A percentile compares a stretch with the other conserved stretches of the same genome.
phyloP scores from a whole-genome alignment of 2,797 vertebrate species.

The Brachymystax lenok region DNA sequence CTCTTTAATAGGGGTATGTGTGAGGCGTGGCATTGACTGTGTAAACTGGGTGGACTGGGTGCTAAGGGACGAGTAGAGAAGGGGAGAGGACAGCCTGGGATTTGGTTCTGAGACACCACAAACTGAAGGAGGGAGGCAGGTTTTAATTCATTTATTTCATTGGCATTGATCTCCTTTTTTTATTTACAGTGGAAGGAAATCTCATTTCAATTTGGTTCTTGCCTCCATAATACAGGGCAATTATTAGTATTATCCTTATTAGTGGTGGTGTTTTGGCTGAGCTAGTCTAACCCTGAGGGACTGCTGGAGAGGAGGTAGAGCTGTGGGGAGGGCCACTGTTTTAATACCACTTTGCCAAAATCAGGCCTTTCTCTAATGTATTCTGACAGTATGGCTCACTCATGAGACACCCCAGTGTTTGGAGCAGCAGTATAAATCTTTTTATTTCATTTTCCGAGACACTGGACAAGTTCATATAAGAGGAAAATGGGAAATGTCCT shows the following conservation, averaged over 20 bases:
- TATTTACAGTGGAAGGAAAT: neutral
- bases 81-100: neutral
- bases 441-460: constrained; percentile 80
- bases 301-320: neutral
- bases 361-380: constrained; percentile 54
- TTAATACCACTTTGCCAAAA: constrained; percentile 62
- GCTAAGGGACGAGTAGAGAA: constrained; percentile 32
- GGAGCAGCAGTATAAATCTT: constrained; percentile 76
- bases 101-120: neutral
- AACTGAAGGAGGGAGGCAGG: neutral
- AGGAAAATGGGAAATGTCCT: constrained; percentile 74
- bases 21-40: constrained; percentile 45
- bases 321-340: constrained; percentile 41
- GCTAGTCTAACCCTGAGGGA: neutral
- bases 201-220: neutral
- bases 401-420: constrained; percentile 56
- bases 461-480: constrained; percentile 76
- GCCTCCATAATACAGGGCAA: neutral
- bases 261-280: neutral
- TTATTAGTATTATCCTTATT: neutral
- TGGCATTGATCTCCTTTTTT: neutral
- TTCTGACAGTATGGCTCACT: constrained; percentile 42
- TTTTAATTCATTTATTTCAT: neutral
- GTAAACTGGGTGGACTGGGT: constrained; percentile 64
- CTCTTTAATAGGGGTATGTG: constrained; percentile 76